Evolutionary conservation across 2,797 vertebrate species (phyloP), one percentile per base, ranked within the genome.

Genomic region (Zenarchopterus dispar): DNA sequence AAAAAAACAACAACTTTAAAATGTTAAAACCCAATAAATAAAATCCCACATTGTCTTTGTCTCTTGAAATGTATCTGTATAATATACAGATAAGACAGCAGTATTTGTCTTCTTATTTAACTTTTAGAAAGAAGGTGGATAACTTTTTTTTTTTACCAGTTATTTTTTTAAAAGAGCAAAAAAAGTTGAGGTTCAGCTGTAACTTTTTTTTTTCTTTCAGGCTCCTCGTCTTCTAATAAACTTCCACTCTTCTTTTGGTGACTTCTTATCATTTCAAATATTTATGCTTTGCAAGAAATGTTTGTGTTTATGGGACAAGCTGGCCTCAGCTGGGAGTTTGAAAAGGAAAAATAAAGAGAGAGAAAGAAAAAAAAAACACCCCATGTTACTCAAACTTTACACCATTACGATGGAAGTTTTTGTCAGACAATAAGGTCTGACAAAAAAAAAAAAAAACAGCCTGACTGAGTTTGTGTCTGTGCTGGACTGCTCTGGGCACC

Each of bases 241-340:
- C 5, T 3, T 24, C 2, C 3, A 36, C 33, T 36, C 28, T 51
- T 18, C 46, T 71, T 60, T 44, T 19, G 11, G 45, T 21, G 13
- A 75, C 54, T 73, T 79, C 63, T 56, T 57, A 46, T 39, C 55
- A 45, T 71, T 79, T 56, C 36, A 53, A 21, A 46, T 67, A 71
- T 72, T 80, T 70, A 73, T 65, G 62, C 48, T 59, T 56, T 24
- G 42, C 26, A 36, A 63, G 39, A 64, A 75, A 65, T 56, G 49
- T 68, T 36, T 48, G 48, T 19, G 28, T 41, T 56, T 55, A 70
- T 54, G 57, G 75, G 63, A 76, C 55, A 19, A 2, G 0, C 31
- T 56, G 36, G 70, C 56, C 60, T 52, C 45, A 28, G 39, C 63
- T 5, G 50, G 75, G 60, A 62, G 69, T 80, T 62, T n/a, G 15